Evolutionary conservation across 1,140 invertebrate genomes (phyloP).

Genomic region (Watersipora subatra): DNA sequence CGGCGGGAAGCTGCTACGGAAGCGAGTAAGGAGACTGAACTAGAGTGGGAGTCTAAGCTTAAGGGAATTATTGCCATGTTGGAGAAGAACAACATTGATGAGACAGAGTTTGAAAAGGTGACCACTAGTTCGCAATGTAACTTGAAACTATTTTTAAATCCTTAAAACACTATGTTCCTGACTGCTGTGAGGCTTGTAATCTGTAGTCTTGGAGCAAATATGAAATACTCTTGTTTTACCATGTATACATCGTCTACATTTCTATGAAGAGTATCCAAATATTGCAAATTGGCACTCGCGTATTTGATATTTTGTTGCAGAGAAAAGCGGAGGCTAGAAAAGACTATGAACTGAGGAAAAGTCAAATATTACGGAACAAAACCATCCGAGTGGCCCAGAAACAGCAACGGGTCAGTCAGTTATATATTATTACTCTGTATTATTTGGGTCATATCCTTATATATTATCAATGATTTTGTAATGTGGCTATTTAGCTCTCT

Average conservation of each 20-base stretch:
- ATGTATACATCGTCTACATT: too few species aligned
- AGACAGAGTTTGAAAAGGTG: background rate
- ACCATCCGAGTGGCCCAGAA: background rate
- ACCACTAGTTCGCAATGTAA: background rate
- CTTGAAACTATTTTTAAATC: too few species aligned
- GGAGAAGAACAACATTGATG: constrained; percentile 2
- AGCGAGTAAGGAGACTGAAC: background rate
- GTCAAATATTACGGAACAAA: background rate
- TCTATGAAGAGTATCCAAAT: too few species aligned
- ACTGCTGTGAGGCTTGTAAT: too few species aligned
- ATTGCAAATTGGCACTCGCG: too few species aligned
- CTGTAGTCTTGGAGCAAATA: too few species aligned
- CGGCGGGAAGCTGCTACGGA: background rate
- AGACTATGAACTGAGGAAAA: background rate
- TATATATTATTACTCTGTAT: background rate
- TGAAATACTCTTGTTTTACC: too few species aligned
- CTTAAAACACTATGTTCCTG: too few species aligned
- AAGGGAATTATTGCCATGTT: background rate
- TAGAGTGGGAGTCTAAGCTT: background rate
- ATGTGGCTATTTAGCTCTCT: too few species aligned
- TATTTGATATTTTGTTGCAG: background rate
- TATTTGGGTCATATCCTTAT: background rate
- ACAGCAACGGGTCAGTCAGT: background rate
- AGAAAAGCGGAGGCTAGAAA: background rate
- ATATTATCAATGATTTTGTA: background rate